Evolutionary conservation across 2,888 invertebrate species (phyloP).

Genomic region (Uloborus plumipes): DNA sequence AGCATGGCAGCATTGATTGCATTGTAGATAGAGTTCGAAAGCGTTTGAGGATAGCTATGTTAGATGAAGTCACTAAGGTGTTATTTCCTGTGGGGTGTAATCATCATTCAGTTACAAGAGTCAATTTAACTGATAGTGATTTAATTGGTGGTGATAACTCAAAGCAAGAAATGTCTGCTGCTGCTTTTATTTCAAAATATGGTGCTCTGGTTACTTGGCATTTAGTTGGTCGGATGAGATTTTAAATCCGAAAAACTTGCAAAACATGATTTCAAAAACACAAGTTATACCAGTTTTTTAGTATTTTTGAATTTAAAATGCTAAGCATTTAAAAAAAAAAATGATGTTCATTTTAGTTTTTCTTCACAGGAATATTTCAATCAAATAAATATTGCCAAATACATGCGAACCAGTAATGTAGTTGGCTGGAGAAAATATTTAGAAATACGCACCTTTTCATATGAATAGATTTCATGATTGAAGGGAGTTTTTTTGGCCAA

Average conservation of each 20-base stretch:
- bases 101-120: conserved; percentile 16
- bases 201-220: conserved; percentile 62
- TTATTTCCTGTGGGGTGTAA: conserved; percentile 7
- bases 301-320: too few relatives aligned
- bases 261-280: not conserved
- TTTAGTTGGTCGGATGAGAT: conserved; percentile 45
- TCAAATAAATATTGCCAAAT: too few relatives aligned
- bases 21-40: conserved; percentile 33
- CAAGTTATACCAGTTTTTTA: not conserved
- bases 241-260: not conserved
- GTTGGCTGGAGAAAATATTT: too few relatives aligned
- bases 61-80: conserved; percentile 26
- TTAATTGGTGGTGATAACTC: conserved; percentile 60
- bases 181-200: conserved; percentile 43
- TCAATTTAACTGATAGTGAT: conserved; percentile 64
- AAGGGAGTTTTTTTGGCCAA: too few relatives aligned
- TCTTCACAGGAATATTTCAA: too few relatives aligned
- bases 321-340: too few relatives aligned
- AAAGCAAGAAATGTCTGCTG: conserved; percentile 59
- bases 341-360: too few relatives aligned
- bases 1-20: conserved; percentile 23
- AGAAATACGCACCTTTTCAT: too few relatives aligned
- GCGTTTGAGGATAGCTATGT: conserved; percentile 16
- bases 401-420: too few relatives aligned
- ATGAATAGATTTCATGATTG: too few relatives aligned